Percentiles rank a stretch among this genome's conserved stretches.
phyloP scores from a whole-genome alignment of 2,797 vertebrate species.

The Gallirallus australis region DNA sequence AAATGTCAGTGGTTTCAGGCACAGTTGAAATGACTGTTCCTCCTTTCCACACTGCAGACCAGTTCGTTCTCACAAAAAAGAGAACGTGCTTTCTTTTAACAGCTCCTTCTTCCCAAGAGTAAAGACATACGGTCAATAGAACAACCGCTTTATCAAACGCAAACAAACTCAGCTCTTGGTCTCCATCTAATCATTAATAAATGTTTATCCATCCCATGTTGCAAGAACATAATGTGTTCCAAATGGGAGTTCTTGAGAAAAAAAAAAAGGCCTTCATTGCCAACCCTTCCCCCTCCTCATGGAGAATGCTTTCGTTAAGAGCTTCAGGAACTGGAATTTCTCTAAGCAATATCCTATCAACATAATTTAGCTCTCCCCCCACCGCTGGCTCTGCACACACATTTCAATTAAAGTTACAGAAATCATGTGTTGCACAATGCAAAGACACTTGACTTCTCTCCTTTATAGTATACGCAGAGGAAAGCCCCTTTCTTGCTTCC shows the following conservation, averaged over 20 bases:
- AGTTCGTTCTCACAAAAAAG: not conserved
- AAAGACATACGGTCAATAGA: not conserved
- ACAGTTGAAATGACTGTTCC: not conserved
- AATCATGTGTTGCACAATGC: slow-evolving; percentile 66
- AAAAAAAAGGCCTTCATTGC: not conserved
- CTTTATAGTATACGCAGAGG: not conserved
- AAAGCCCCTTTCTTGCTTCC: slow-evolving; percentile 52
- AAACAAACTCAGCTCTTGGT: slow-evolving; percentile 53
- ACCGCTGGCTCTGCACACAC: not conserved
- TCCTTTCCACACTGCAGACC: not conserved
- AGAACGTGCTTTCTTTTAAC: not conserved
- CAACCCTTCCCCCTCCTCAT: slow-evolving; percentile 33
- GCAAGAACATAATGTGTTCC: slow-evolving; percentile 52
- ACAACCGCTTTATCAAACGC: slow-evolving; percentile 17
- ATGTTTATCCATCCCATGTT: slow-evolving; percentile 56
- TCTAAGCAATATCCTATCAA: slow-evolving; percentile 34
- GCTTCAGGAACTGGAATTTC: slow-evolving; percentile 54
- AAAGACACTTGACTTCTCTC: slow-evolving; percentile 54
- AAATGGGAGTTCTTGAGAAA: slow-evolving; percentile 53
- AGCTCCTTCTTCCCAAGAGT: not conserved
- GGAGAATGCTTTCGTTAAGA: slow-evolving; percentile 36
- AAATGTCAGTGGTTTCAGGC: not conserved
- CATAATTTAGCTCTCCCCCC: not conserved
- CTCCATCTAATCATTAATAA: slow-evolving; percentile 48
- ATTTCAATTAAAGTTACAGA: slow-evolving; percentile 56